Evolutionary conservation across 2,888 invertebrate species (phyloP).

Genomic region (Lysandra coridon): DNA sequence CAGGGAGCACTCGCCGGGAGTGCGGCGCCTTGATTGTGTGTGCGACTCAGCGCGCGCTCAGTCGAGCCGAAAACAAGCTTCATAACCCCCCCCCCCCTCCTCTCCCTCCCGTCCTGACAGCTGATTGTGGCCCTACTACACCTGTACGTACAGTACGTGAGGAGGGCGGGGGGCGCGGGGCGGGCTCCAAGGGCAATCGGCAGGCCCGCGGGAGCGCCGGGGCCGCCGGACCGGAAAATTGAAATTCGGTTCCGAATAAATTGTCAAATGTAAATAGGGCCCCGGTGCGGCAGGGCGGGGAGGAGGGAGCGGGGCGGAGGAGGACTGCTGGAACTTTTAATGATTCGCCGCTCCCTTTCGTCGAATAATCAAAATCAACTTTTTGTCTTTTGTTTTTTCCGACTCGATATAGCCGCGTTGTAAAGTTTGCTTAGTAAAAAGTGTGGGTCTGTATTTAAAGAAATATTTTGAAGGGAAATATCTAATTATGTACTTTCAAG

Average conservation of each 20-base stretch:
- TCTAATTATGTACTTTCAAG: background rate
- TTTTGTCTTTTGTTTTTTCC: constrained; percentile 1
- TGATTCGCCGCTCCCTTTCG: background rate
- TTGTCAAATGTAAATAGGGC: constrained; percentile 26
- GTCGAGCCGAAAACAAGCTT: background rate
- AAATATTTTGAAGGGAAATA: background rate
- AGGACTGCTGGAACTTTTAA: background rate
- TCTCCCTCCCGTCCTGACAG: background rate
- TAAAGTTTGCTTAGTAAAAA: background rate
- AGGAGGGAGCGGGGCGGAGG: background rate
- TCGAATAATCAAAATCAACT: constrained; percentile 10
- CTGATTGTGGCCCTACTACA: background rate
- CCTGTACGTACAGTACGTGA: background rate
- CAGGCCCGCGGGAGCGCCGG: constrained; percentile 12
- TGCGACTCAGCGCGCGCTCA: constrained; percentile 10
- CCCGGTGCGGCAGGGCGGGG: background rate
- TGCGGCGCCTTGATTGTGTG: background rate
- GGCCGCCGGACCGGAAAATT: constrained; percentile 22
- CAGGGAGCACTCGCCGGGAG: background rate
- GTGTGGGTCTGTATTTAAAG: background rate
- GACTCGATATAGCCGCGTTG: background rate
- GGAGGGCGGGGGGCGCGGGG: background rate
- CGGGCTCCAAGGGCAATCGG: background rate
- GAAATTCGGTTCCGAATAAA: constrained; percentile 28
- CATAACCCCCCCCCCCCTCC: background rate